Evolutionary conservation across 2,797 vertebrate species (phyloP), one percentile per base, ranked within the genome.

Genomic region (Hemitrygon akajei): DNA sequence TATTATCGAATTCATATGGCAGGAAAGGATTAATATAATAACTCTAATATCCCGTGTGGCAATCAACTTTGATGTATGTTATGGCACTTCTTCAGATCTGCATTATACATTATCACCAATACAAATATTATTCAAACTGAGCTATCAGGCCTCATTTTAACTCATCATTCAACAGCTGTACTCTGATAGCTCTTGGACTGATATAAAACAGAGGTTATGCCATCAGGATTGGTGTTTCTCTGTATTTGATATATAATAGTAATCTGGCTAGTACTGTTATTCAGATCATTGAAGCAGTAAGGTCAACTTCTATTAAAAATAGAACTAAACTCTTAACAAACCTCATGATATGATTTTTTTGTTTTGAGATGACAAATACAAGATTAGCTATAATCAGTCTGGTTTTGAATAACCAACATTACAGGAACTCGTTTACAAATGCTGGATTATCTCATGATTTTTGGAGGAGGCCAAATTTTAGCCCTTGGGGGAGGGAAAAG

Each of bases 401-500:
- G 66, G 58, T n/a, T 73, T 95, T 93, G 94, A 95, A 95, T 82
- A 79, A 0, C 6, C 40, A 89, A 25, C 89, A 22, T 94, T 94
- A 94, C 76, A 60, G 94, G 94, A 94, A 7, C 37, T 37, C 2
- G 76, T 94, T 94, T 94, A 93, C 95, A 94, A 94, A 94, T 94
- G 93, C 94, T 94, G 94, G 95, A 94, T 71, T 91, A 93, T 95
- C 92, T 91, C 94, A 95, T 95, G 95, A 94, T 94, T 94, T 47
- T 60, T 94, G 94, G 94, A 94, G 94, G 93, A 94, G 94, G 94
- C 92, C 0, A 0, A 75, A 94, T 95, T 80, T 89, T 81, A 94
- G 95, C 96, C 47, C 95, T 95, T 80, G 95, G 95, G 96, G 94
- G 93, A 95, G 30, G 86, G 27, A 73, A n/a, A 95, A 96, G 96